phyloP scores from a whole-genome alignment of 2,113 vertebrate species.

The Lasiurus borealis region DNA sequence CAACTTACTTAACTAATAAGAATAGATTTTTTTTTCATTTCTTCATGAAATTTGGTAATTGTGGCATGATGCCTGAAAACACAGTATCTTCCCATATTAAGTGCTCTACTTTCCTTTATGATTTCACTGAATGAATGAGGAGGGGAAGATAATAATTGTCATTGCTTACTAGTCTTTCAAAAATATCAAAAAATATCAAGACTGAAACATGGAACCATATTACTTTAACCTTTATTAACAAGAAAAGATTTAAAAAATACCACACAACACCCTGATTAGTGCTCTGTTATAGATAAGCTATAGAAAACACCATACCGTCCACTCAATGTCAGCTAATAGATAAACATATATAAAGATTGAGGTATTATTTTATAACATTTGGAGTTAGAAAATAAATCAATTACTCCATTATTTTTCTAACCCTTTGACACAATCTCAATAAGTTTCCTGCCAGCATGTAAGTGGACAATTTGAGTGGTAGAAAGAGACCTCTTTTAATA shows the following conservation, averaged over 20 bases:
- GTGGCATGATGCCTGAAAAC: constrained; percentile 14
- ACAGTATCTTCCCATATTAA: not conserved
- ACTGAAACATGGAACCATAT: constrained; percentile 18
- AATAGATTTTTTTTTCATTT: constrained; percentile 45
- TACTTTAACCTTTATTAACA: constrained; percentile 38
- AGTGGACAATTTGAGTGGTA: constrained; percentile 17
- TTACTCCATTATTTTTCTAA: constrained; percentile 34
- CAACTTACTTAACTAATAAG: constrained; percentile 54
- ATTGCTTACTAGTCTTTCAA: constrained; percentile 38
- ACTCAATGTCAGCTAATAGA: constrained; percentile 31
- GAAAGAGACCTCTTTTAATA: constrained; percentile 57
- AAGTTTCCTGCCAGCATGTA: constrained; percentile 17
- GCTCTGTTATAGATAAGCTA: not conserved
- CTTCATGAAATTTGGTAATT: constrained; percentile 45
- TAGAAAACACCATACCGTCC: not conserved
- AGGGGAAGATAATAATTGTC: constrained; percentile 6
- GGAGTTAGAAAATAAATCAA: constrained; percentile 21
- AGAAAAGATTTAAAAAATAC: not conserved
- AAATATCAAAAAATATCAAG: constrained; percentile 26
- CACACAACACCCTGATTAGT: not conserved
- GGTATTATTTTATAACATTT: constrained; percentile 38
- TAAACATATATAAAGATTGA: constrained; percentile 11
- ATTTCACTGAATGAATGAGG: not conserved
- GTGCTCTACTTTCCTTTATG: constrained; percentile 15
- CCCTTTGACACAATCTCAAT: constrained; percentile 36